A percentile compares a stretch with the other conserved stretches of the same genome.
Evolutionary conservation across 2,797 vertebrate species (phyloP).

Genomic region (Atherinosoma microstoma): DNA sequence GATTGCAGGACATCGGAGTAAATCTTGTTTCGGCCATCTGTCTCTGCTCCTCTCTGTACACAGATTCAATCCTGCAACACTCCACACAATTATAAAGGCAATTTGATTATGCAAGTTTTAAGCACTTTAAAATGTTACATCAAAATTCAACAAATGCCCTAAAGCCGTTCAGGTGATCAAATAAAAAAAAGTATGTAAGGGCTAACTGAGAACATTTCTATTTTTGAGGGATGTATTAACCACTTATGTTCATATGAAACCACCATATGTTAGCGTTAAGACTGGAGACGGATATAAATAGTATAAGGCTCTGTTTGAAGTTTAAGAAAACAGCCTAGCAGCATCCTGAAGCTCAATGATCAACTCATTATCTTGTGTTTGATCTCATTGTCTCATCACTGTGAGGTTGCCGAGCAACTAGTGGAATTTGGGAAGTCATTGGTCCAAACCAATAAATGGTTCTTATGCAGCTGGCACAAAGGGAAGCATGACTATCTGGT

Average conservation of each 20-base stretch:
- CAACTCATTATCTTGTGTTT: constrained; percentile 17
- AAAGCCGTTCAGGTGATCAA: not conserved
- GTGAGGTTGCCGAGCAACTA: constrained; percentile 18
- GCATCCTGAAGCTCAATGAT: constrained; percentile 4
- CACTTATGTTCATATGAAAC: not conserved
- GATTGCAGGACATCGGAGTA: constrained; percentile 56
- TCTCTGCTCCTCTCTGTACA: constrained; percentile 37
- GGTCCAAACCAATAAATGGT: constrained; percentile 1
- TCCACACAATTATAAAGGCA: not conserved
- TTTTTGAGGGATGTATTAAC: not conserved
- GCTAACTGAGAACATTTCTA: not conserved
- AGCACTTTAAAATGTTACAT: constrained; percentile 18
- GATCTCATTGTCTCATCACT: constrained; percentile 14
- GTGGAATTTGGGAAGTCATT: constrained; percentile 10
- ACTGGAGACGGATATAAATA: not conserved
- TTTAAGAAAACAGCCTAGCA: not conserved
- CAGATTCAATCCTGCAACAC: constrained; percentile 19
- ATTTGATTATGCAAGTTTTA: constrained; percentile 1
- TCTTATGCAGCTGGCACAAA: constrained; percentile 9
- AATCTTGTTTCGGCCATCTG: constrained; percentile 71
- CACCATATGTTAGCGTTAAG: not conserved
- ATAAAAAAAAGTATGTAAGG: constrained; percentile 1
- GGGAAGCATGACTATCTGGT: not conserved
- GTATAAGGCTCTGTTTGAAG: not conserved
- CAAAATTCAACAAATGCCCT: constrained; percentile 19